phyloP scores from a whole-genome alignment of 2,888 invertebrate species.

The Junonia oenone region DNA sequence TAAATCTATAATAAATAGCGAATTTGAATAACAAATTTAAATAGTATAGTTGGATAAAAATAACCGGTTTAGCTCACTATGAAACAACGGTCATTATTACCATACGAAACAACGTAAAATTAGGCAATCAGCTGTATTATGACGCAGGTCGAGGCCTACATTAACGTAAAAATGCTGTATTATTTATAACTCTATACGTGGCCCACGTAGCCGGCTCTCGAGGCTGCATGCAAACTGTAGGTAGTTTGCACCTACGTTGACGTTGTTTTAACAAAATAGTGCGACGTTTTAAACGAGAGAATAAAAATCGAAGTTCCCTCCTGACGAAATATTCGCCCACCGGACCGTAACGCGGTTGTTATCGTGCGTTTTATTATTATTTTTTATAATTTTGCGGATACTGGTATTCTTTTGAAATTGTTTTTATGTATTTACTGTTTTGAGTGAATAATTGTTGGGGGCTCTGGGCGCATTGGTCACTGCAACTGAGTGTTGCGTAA shows the following conservation, averaged over 20 bases:
- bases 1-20: neutral
- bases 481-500: too few species aligned
- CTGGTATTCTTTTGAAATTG: neutral
- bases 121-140: slow-evolving; percentile 13
- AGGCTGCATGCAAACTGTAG: slow-evolving; percentile 11
- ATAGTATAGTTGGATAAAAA: neutral
- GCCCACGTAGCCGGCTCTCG: slow-evolving; percentile 15
- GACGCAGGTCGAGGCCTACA: slow-evolving; percentile 17
- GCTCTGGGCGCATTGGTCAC: too few species aligned
- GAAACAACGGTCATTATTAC: neutral
- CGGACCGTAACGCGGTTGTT: slow-evolving; percentile 18
- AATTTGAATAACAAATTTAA: neutral
- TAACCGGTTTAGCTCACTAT: too few species aligned
- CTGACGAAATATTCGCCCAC: slow-evolving; percentile 17
- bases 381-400: slow-evolving; percentile 1
- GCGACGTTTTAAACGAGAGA: slow-evolving; percentile 11
- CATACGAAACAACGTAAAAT: slow-evolving; percentile 11
- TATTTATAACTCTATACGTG: slow-evolving; percentile 14
- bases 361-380: neutral
- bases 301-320: slow-evolving; percentile 18
- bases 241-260: slow-evolving; percentile 14
- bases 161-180: slow-evolving; percentile 14
- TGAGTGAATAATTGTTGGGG: neutral
- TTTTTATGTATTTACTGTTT: neutral
- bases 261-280: slow-evolving; percentile 11